phyloP scores from a whole-genome alignment of 2,797 vertebrate genomes.

The Rousettus madagascariensis region DNA sequence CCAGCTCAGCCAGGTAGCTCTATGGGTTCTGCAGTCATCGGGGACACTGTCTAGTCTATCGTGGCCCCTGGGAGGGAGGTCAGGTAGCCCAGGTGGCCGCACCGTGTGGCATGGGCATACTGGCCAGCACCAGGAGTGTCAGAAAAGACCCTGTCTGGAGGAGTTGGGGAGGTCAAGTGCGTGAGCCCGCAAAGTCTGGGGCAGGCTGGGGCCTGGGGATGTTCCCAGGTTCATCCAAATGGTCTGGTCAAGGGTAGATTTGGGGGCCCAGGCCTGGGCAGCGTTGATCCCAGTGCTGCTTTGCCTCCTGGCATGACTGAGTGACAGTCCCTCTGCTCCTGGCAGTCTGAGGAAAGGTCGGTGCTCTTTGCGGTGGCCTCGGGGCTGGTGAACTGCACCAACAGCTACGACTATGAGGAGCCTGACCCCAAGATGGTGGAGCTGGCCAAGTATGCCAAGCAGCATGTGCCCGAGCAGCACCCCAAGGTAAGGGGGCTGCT shows the following conservation, averaged over 20 bases:
- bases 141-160: background rate
- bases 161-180: background rate
- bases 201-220: background rate
- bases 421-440: slow-evolving; percentile 97
- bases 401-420: slow-evolving; percentile 96
- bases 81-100: rapidly evolving
- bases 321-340: background rate
- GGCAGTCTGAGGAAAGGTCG: slow-evolving; percentile 94
- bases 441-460: slow-evolving; percentile 98
- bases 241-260: background rate
- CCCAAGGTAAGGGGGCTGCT: slow-evolving; percentile 89
- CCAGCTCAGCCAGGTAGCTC: slow-evolving; percentile 91
- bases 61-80: background rate
- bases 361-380: slow-evolving; percentile 96
- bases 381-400: slow-evolving; percentile 97
- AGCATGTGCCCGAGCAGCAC: slow-evolving; percentile 97
- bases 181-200: background rate
- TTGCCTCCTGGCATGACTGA: rapidly evolving
- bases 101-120: rapidly evolving
- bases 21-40: rapidly evolving
- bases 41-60: background rate
- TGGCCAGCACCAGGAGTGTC: background rate
- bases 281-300: rapidly evolving
- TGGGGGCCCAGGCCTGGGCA: background rate
- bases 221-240: rapidly evolving